Evolutionary conservation across 2,797 vertebrate species (phyloP).

Genomic region (Bucorvus abyssinicus): DNA sequence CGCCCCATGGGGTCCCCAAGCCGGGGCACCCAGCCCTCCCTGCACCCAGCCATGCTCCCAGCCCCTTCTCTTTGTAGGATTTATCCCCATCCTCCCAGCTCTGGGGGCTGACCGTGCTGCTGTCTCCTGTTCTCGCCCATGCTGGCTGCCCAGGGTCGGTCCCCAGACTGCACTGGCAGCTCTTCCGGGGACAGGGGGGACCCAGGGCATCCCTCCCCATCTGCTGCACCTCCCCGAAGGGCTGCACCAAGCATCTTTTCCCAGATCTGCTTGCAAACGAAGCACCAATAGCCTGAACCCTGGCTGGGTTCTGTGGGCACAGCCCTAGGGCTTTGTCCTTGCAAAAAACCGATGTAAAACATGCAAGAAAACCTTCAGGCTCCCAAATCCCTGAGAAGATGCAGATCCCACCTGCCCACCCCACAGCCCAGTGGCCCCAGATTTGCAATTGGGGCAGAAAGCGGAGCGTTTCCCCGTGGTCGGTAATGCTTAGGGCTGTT

Average conservation of each 20-base stretch:
- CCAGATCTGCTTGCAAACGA: not conserved
- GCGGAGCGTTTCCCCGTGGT: fast-evolving
- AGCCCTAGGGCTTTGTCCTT: not conserved
- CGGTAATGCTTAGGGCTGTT: fast-evolving
- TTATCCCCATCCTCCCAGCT: not conserved
- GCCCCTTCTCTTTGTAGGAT: not conserved
- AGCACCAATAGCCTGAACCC: not conserved
- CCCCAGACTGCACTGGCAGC: fast-evolving
- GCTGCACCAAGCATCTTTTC: not conserved
- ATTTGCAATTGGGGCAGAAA: not conserved
- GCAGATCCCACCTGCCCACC: not conserved
- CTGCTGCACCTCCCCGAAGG: fast-evolving
- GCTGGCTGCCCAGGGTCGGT: not conserved
- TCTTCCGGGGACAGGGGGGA: not conserved
- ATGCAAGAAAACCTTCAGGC: fast-evolving
- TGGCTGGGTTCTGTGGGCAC: not conserved
- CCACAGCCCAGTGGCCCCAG: fast-evolving
- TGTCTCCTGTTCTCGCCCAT: not conserved
- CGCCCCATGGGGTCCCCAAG: fast-evolving
- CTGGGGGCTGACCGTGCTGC: not conserved
- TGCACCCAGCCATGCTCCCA: not conserved
- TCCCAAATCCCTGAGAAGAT: not conserved
- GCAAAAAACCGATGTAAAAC: fast-evolving
- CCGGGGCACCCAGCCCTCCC: fast-evolving
- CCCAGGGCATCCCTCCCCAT: not conserved